phyloP scores from a whole-genome alignment of 2,113 vertebrate genomes.

The Boleophthalmus pectinirostris region DNA sequence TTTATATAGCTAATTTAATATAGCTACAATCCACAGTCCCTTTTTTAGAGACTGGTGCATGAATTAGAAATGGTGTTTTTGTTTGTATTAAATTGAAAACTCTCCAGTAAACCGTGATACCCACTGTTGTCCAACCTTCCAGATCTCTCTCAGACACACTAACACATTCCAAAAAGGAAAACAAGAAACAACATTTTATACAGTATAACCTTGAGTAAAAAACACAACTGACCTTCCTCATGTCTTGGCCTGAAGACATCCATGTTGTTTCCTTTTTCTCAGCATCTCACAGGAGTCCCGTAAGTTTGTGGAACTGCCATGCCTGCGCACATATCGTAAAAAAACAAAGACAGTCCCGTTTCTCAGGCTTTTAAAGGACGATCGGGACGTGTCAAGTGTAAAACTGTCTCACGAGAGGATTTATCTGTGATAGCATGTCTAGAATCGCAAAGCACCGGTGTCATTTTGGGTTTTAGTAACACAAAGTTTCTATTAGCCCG shows the following conservation, averaged over 20 bases:
- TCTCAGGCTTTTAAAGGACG: slow-evolving; percentile 34
- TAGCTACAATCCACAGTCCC: no score
- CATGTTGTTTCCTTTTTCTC: slow-evolving; percentile 25
- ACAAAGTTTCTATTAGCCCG: slow-evolving; percentile 30
- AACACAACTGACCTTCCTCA: slow-evolving; percentile 57
- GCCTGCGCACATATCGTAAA: slow-evolving; percentile 40
- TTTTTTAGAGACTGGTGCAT: no score
- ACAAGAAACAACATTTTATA: slow-evolving; percentile 11
- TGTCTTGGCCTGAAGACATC: slow-evolving; percentile 43
- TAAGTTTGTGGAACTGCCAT: slow-evolving; percentile 37
- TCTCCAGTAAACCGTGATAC: not conserved
- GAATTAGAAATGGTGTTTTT: no score
- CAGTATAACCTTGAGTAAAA: slow-evolving; percentile 51
- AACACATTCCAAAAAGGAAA: not conserved
- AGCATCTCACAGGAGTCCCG: slow-evolving; percentile 63
- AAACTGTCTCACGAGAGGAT: slow-evolving; percentile 44
- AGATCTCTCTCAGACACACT: not conserved
- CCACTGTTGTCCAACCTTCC: not conserved
- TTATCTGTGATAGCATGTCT: slow-evolving; percentile 24
- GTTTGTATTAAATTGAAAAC: no score
- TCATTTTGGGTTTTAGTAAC: slow-evolving; percentile 24
- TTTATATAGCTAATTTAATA: no score
- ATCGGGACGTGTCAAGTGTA: slow-evolving; percentile 23
- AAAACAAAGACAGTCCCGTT: slow-evolving; percentile 38
- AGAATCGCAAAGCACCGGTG: slow-evolving; percentile 15